Conservation (phyloP, 2,113 vertebrate species). For the Brachyistius frenatus region DNA sequence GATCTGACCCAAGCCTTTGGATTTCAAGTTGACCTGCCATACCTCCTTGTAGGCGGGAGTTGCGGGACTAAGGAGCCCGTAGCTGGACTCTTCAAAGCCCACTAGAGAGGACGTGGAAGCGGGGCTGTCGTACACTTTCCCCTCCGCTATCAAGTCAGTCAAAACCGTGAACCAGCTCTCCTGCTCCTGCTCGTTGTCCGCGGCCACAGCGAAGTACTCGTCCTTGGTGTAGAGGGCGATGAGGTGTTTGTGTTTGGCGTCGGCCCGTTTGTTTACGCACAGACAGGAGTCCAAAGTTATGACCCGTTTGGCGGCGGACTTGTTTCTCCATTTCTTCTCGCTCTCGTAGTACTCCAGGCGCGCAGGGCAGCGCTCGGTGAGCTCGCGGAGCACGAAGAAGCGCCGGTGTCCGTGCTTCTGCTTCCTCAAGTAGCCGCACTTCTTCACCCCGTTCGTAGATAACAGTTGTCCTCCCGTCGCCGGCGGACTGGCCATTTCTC, state of each 20-base stretch:
- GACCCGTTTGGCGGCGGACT: slow-evolving; percentile 92
- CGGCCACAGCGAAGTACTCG: slow-evolving; percentile 97
- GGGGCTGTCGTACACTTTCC: slow-evolving; percentile 85
- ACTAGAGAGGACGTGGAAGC: slow-evolving; percentile 83
- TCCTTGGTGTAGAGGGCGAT: slow-evolving; percentile 98
- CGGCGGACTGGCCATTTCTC: slow-evolving; percentile 87
- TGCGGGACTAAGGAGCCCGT: slow-evolving; percentile 87
- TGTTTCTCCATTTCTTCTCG: slow-evolving; percentile 98
- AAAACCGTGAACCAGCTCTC: slow-evolving; percentile 94
- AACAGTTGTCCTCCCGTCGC: slow-evolving; percentile 78
- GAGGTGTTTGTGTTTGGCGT: slow-evolving; percentile 98
- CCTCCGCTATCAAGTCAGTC: slow-evolving; percentile 90
- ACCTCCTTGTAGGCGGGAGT: slow-evolving; percentile 91
- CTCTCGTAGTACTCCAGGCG: slow-evolving; percentile 97
- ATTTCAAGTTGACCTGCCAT: slow-evolving; percentile 97
- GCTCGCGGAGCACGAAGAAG: slow-evolving; percentile 93
- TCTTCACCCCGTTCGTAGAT: slow-evolving; percentile 86
- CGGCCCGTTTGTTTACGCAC: slow-evolving; percentile 96
- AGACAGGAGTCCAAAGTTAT: slow-evolving; percentile 94
- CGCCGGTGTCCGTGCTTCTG: slow-evolving; percentile 96
- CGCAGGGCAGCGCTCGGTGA: slow-evolving; percentile 84
- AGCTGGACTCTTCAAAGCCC: slow-evolving; percentile 88
- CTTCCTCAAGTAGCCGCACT: slow-evolving; percentile 96
- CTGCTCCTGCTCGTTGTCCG: slow-evolving; percentile 95
- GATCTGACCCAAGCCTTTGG: slow-evolving; percentile 94